Evolutionary conservation across 2,113 vertebrate genomes (phyloP).

Genomic region (Dicerorhinus sumatrensis): DNA sequence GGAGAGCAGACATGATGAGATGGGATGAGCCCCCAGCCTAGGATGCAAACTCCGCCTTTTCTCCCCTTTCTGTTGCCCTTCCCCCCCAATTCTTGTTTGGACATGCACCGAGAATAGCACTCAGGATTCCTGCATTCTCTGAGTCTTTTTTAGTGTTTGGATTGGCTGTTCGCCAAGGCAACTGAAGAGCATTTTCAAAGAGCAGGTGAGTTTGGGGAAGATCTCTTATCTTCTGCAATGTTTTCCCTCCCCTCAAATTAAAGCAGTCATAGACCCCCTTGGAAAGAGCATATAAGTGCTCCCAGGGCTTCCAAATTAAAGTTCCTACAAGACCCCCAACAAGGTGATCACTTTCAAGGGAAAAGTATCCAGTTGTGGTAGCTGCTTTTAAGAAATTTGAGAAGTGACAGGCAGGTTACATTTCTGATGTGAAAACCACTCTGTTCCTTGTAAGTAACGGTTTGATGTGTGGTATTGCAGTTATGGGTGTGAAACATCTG

Average conservation of each 20-base stretch:
- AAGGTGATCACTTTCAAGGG: slow-evolving; percentile 37
- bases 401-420: slow-evolving; percentile 14
- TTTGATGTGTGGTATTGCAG: slow-evolving; percentile 38
- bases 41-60: slow-evolving; percentile 35
- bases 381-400: slow-evolving; percentile 52
- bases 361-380: background rate
- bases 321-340: background rate
- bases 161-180: slow-evolving; percentile 66
- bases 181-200: slow-evolving; percentile 71
- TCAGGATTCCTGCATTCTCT: slow-evolving; percentile 63
- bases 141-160: slow-evolving; percentile 51
- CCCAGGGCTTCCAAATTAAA: slow-evolving; percentile 46
- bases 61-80: background rate
- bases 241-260: slow-evolving; percentile 62
- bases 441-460: slow-evolving; percentile 40
- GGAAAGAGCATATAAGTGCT: background rate
- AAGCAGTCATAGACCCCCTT: slow-evolving; percentile 28
- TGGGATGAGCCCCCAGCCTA: background rate
- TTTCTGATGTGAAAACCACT: slow-evolving; percentile 50
- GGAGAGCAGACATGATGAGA: background rate
- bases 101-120: slow-evolving; percentile 46
- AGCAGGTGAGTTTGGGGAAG: slow-evolving; percentile 68
- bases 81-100: slow-evolving; percentile 51
- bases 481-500: slow-evolving; percentile 58
- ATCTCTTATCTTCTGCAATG: slow-evolving; percentile 64